These are phyloP conservation scores for Pseudochirops corinnae DNA, from an alignment of 2,797 vertebrate species.

Conservation along the genomic window DNA sequence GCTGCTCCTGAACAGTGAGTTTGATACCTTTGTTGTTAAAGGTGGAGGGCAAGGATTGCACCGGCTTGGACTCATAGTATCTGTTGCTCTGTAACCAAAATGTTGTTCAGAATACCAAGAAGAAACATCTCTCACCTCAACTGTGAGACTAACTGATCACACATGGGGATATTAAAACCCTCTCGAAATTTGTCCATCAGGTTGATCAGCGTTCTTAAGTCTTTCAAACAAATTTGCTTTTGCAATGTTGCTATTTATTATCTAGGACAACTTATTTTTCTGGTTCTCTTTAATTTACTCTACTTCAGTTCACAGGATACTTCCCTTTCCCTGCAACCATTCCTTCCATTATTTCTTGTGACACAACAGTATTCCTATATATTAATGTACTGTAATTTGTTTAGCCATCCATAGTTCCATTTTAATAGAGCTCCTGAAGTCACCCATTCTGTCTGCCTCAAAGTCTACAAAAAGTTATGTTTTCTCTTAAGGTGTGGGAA, in stretches of 20 bases:
- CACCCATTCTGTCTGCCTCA: neutral
- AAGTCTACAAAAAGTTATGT: neutral
- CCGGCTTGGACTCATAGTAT: neutral
- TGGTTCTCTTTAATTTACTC: neutral
- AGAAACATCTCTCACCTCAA: neutral
- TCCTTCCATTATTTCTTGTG: neutral
- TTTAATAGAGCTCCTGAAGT: neutral
- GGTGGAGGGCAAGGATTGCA: neutral
- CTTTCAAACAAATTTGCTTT: neutral
- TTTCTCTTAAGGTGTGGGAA: neutral
- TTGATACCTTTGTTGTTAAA: too few relatives aligned
- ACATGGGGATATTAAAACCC: neutral
- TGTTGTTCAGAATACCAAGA: neutral
- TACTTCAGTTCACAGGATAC: neutral
- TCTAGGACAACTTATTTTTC: neutral
- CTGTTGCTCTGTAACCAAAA: neutral
- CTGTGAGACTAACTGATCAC: neutral
- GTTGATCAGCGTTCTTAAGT: neutral
- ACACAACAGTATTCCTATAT: neutral
- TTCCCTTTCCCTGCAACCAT: neutral
- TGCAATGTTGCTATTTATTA: neutral
- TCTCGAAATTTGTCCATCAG: neutral
- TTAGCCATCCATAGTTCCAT: neutral
- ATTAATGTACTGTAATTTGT: neutral
- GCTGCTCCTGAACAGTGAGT: neutral